A percentile compares a stretch with the other conserved stretches of the same genome.
Conservation (phyloP, 2,797 vertebrate genomes). For the Allobates femoralis region DNA sequence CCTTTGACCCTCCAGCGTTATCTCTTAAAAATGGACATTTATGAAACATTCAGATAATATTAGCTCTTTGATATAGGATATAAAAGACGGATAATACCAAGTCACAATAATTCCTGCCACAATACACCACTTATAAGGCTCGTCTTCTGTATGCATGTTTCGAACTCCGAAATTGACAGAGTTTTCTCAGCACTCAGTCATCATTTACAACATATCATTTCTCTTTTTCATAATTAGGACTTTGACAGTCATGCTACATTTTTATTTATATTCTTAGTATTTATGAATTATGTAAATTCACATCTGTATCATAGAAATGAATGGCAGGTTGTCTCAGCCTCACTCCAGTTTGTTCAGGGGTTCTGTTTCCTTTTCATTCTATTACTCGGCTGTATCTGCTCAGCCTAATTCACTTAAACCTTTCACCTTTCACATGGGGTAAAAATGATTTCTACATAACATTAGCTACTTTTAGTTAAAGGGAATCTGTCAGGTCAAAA, state of each 20-base stretch:
- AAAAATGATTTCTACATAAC: too few species aligned
- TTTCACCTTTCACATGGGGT: too few species aligned
- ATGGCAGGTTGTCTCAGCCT: neutral
- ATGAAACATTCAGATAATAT: constrained; percentile 31
- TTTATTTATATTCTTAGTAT: too few species aligned
- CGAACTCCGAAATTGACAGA: neutral
- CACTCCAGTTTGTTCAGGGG: neutral
- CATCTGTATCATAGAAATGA: too few species aligned
- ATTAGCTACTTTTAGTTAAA: too few species aligned
- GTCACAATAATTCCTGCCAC: constrained; percentile 46
- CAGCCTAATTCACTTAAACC: too few species aligned
- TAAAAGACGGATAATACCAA: constrained; percentile 7
- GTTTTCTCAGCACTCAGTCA: neutral
- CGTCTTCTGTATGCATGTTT: constrained; percentile 1
- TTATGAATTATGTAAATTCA: too few species aligned
- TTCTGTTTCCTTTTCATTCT: too few species aligned
- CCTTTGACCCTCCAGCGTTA: neutral
- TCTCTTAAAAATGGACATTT: constrained; percentile 18
- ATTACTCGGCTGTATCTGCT: too few species aligned
- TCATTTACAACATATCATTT: neutral
- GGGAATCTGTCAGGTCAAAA: too few species aligned
- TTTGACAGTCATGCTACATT: too few species aligned
- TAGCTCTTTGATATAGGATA: constrained; percentile 12
- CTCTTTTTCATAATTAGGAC: neutral
- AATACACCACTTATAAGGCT: constrained; percentile 29